Evolutionary conservation across 1,140 invertebrate species (phyloP), one percentile per base, ranked within the genome.

Genomic region (Ceratoteleas bidentatus): DNA sequence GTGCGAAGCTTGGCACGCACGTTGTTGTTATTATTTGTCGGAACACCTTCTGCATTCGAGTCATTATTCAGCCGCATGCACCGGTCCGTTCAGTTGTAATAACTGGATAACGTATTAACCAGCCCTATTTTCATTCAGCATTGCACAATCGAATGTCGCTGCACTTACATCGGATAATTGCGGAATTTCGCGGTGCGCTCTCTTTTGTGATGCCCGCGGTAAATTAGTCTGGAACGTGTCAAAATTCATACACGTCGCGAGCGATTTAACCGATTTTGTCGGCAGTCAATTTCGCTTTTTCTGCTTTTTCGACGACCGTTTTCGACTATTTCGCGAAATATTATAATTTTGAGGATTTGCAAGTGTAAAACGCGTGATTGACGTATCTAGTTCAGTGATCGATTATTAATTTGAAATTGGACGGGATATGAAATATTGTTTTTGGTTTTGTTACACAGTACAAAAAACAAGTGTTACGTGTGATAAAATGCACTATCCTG

Each of bases 61-160:
- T 58, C 54, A 50, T 69, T 58, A 69, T 69, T 69, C 65, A 58
- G 16, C 33, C 45, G 65, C 65, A 69, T 33, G 58, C 66, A 60
- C 11, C 56, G 47, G 56, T 43, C 47, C 66, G 47, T 70, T 70
- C 66, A 61, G 57, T 60, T 53, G 49, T 60, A 70, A 70, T 70
- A 70, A 70, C 66, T 45, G 66, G 56, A 53, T 70, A 70, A 61
- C 53, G 15, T 53, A 61, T 70, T 70, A 70, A 70, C 45, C 34
- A 70, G 52, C 15, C 45, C 58, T 32, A 69, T 69, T 69, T 50
- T 52, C 34, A 70, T 70, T 70, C 57, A 38, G 33, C 56, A 34
- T 60, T 60, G 43, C 52, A 60, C 56, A 60, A 52, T 13, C 24
- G 40, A 40, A 70, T 60, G 40, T 16, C 45, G 40, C 14, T 32